These are phyloP conservation scores for Aspiorhynchus laticeps DNA, from an alignment of 2,113 vertebrate species.

Conservation along the genomic window DNA sequence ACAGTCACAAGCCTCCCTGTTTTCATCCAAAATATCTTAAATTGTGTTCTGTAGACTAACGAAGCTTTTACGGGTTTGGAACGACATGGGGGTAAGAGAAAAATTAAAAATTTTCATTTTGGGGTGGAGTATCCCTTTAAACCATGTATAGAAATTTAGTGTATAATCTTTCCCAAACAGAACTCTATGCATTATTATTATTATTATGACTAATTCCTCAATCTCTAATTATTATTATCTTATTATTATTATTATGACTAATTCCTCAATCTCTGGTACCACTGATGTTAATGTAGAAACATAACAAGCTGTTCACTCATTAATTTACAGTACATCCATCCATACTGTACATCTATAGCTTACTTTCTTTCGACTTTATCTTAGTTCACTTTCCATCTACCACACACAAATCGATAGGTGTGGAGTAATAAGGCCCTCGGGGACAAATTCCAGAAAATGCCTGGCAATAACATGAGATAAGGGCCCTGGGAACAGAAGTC, in stretches of 20 bases:
- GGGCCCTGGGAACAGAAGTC: neutral
- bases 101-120: too few species aligned
- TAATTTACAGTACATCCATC: neutral
- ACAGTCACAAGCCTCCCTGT: too few species aligned
- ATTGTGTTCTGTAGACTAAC: too few species aligned
- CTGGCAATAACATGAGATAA: conserved; percentile 5
- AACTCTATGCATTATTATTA: too few species aligned
- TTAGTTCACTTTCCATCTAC: neutral
- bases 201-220: neutral
- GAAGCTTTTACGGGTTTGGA: too few species aligned
- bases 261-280: neutral
- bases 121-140: too few species aligned
- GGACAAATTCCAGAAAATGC: conserved; percentile 39
- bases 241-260: too few species aligned
- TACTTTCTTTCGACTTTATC: conserved; percentile 16
- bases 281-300: too few species aligned
- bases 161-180: neutral
- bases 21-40: too few species aligned
- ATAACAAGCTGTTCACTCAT: neutral
- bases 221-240: too few species aligned
- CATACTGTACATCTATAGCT: neutral
- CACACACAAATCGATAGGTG: conserved; percentile 34
- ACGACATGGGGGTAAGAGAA: too few species aligned
- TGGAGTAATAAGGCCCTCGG: conserved; percentile 10
- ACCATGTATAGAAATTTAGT: neutral